These are phyloP conservation scores for Recurvirostra avosetta DNA, from an alignment of 2,113 vertebrate genomes.

Conservation along the genomic window DNA sequence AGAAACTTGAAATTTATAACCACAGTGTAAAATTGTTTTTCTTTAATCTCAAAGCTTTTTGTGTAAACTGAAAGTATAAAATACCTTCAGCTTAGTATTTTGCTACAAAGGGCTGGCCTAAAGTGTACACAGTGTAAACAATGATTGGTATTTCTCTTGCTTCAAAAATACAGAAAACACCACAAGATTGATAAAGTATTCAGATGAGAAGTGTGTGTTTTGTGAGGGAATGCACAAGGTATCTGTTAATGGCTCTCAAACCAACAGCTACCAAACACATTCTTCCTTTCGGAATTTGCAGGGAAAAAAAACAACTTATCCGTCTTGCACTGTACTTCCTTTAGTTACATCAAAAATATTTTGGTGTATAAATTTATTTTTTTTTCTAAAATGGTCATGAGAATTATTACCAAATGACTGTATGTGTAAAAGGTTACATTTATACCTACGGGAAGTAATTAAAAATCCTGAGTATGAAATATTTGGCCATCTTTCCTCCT, in stretches of 20 bases:
- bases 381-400: constrained; percentile 5
- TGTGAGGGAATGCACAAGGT: constrained; percentile 62
- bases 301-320: background rate
- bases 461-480: constrained; percentile 65
- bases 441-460: constrained; percentile 51
- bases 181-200: constrained; percentile 72
- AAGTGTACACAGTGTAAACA: constrained; percentile 82
- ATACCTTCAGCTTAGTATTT: constrained; percentile 78
- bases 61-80: constrained; percentile 79
- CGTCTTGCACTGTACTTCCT: constrained; percentile 51
- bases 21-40: constrained; percentile 82
- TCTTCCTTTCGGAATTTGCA: constrained; percentile 27
- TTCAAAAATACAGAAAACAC: constrained; percentile 78
- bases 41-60: constrained; percentile 81
- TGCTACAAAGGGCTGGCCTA: constrained; percentile 81
- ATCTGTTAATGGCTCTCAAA: constrained; percentile 43
- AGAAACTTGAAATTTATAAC: constrained; percentile 82
- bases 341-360: constrained; percentile 61
- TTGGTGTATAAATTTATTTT: constrained; percentile 38
- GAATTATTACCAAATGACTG: constrained; percentile 39
- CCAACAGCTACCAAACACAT: constrained; percentile 58
- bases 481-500: constrained; percentile 77
- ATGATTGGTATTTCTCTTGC: constrained; percentile 74
- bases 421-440: constrained; percentile 22
- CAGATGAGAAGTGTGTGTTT: constrained; percentile 64